Conservation (phyloP, 2,113 vertebrate species). For the Oreotrochilus melanogaster region DNA sequence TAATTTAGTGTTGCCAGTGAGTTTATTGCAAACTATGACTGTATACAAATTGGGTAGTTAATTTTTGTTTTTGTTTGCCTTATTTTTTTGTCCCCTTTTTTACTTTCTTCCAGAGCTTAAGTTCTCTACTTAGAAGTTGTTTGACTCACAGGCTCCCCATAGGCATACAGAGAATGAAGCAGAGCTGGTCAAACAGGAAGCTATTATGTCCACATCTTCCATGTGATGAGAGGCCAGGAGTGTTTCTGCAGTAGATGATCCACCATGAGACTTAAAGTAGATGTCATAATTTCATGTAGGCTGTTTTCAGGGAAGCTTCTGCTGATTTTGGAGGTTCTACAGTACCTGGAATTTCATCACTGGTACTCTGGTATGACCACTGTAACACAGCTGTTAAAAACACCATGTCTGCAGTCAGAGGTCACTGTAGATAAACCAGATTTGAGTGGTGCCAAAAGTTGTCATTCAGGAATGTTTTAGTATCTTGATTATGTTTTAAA, state of each 20-base stretch:
- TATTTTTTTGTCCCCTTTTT: background rate
- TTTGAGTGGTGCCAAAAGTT: background rate
- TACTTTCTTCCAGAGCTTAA: background rate
- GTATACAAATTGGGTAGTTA: background rate
- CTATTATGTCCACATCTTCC: background rate
- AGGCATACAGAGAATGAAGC: background rate
- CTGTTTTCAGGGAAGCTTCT: background rate
- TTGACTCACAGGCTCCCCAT: accelerated
- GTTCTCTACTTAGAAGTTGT: background rate
- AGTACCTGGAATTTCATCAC: background rate
- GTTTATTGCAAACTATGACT: background rate
- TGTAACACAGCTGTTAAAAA: background rate
- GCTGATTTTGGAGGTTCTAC: background rate
- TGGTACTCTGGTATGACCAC: background rate
- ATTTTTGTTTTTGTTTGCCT: background rate
- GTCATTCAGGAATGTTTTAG: background rate
- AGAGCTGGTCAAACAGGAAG: background rate
- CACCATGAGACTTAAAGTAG: background rate
- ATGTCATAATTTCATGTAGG: background rate
- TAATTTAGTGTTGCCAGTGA: background rate
- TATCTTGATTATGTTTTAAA: background rate
- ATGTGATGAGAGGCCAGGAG: background rate
- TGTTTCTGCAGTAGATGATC: background rate
- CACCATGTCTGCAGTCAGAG: background rate
- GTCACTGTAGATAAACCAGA: background rate